Percentiles rank a stretch among this genome's conserved stretches.
Evolutionary conservation across 1,140 invertebrate species (phyloP).

Genomic region (Spodoptera litura): DNA sequence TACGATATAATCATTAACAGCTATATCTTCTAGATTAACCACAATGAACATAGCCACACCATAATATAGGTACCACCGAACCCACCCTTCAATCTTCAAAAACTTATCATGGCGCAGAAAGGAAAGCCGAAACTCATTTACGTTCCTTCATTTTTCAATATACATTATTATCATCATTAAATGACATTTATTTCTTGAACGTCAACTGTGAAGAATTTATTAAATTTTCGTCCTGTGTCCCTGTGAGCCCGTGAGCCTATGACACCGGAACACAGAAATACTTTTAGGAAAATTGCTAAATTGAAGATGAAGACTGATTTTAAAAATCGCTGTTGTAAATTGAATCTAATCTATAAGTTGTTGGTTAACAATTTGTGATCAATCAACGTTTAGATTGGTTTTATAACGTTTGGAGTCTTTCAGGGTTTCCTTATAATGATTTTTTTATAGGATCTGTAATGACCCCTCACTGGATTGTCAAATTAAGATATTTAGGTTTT

Average conservation of each 20-base stretch:
- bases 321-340: conserved; percentile 2
- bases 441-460: no score
- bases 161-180: conserved; percentile 22
- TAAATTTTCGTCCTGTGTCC: conserved; percentile 18
- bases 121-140: conserved; percentile 13
- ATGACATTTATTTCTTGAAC: conserved; percentile 24
- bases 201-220: conserved; percentile 17
- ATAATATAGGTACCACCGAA: no score
- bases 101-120: conserved; percentile 12
- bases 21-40: no score
- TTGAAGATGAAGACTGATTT: not conserved
- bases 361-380: no score
- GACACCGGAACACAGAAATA: not conserved
- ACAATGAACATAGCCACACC: no score
- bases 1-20: no score
- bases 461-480: no score
- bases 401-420: no score
- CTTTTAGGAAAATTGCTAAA: conserved; percentile 13
- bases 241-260: not conserved
- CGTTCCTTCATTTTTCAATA: conserved; percentile 23
- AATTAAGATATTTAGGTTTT: no score
- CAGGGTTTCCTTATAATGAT: no score
- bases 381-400: no score
- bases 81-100: not conserved
- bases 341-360: not conserved